Base-by-base conservation (phyloP, 2,113 vertebrate genomes). In the Gallinago undulata region DNA sequence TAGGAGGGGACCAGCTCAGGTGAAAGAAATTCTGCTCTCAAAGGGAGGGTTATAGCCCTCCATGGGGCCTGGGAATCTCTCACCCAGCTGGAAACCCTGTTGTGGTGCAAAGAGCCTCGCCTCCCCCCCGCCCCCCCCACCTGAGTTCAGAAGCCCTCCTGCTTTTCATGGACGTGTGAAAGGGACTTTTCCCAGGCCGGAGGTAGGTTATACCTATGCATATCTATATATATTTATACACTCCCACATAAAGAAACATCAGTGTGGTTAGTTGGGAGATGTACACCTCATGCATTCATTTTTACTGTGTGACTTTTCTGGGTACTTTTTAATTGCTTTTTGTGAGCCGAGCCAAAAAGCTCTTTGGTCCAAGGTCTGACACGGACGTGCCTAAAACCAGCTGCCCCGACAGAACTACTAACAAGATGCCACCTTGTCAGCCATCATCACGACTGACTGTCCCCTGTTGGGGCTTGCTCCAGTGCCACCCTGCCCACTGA, bases 381-480 rank as follows among this genome's bases (percentile, higher is more conserved):
- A 64, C 3, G 39, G 37, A 25, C 19, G 53, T 70, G 15, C 17
- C 57, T 62, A 63, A 60, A 90, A 51, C 0, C 0, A 83, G 28
- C 37, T 80, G 48, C 41, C 41, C 35, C 35, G 35, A 35, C 64
- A 81, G 92, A 89, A 47, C 50, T 51, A 48, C 41, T 73, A 41
- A 47, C 37, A 19, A 62, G n/a, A 27, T 62, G 59, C 48, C 53
- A 53, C 7, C 45, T 30, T 82, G 53, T 39, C 39, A 39, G 74
- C 35, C 59, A 45, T 31, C 31, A 53, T 37, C 1, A 2, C 0
- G 3, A 37, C 10, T 0, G 3, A 6, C 0, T 1, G 22, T 24
- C 19, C 19, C 25, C 53, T 43, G 25, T 2, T 2, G 3, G 55
- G 25, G n/a, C 41, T 37, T 70, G 16, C 11, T 30, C 37, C 37